Percentiles rank a stretch among this genome's conserved stretches.
Evolutionary conservation across 1,140 invertebrate genomes (phyloP).

Genomic region (Conus betulinus): DNA sequence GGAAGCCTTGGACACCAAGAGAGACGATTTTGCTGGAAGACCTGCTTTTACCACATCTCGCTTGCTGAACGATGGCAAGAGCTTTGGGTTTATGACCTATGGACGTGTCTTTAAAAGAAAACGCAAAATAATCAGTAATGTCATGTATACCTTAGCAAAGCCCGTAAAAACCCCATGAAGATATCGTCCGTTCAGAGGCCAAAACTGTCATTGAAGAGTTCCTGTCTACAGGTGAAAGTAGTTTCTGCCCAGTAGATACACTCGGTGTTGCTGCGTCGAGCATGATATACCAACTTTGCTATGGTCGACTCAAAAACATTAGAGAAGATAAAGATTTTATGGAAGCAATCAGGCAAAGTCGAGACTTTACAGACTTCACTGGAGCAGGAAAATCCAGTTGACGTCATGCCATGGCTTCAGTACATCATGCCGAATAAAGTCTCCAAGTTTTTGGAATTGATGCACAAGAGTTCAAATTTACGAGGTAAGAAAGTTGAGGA

Average conservation of each 20-base stretch:
- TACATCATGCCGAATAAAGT: slow-evolving; percentile 37
- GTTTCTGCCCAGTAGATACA: slow-evolving; percentile 42
- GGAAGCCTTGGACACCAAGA: slow-evolving; percentile 47
- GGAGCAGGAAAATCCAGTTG: slow-evolving; percentile 43
- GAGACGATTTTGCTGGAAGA: slow-evolving; percentile 54
- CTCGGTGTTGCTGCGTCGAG: slow-evolving; percentile 43
- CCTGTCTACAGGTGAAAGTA: slow-evolving; percentile 8
- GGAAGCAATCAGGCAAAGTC: background rate
- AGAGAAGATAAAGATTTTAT: slow-evolving; percentile 42
- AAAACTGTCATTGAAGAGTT: slow-evolving; percentile 39
- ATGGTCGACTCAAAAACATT: slow-evolving; percentile 43
- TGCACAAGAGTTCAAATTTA: background rate
- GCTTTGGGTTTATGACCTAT: slow-evolving; percentile 25
- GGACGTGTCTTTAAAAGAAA: slow-evolving; percentile 38
- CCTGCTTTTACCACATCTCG: slow-evolving; percentile 46
- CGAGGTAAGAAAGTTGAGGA: slow-evolving; percentile 26
- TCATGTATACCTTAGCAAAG: slow-evolving; percentile 38
- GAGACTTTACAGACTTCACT: slow-evolving; percentile 29
- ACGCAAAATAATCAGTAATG: slow-evolving; percentile 44
- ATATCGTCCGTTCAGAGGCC: slow-evolving; percentile 43
- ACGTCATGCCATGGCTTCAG: slow-evolving; percentile 50
- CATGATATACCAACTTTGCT: slow-evolving; percentile 53
- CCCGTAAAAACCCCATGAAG: slow-evolving; percentile 34
- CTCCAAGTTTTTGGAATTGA: slow-evolving; percentile 20
- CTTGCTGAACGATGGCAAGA: slow-evolving; percentile 39